A percentile compares a stretch with the other conserved stretches of the same genome.
Conservation (phyloP, 2,888 invertebrate species). For the Tridacna crocea region DNA sequence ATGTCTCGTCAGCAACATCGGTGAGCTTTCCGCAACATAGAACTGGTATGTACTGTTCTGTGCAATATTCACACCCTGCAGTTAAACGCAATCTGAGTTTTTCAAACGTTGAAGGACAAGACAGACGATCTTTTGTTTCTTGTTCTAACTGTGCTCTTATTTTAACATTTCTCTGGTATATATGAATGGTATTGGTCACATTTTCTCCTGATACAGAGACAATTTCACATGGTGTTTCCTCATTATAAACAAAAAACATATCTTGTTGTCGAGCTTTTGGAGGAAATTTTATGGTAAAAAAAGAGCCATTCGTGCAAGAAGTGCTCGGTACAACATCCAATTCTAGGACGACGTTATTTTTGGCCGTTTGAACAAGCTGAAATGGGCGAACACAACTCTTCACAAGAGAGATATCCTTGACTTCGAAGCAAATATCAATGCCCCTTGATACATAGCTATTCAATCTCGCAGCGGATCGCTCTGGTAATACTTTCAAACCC, state of each 20-base stretch:
- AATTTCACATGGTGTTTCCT: neutral
- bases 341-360: slow-evolving; percentile 30
- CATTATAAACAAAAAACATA: neutral
- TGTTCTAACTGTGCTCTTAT: neutral
- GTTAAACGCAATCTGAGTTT: slow-evolving; percentile 8
- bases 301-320: neutral
- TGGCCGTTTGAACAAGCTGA: slow-evolving; percentile 24
- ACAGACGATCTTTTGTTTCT: too few relatives aligned
- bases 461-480: neutral
- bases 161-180: neutral
- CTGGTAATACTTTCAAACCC: slow-evolving; percentile 8
- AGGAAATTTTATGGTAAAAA: slow-evolving; percentile 30
- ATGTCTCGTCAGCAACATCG: slow-evolving; percentile 16
- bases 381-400: slow-evolving; percentile 30
- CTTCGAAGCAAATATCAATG: neutral
- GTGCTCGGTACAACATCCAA: slow-evolving; percentile 40
- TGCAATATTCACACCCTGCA: slow-evolving; percentile 35
- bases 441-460: neutral
- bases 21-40: slow-evolving; percentile 33
- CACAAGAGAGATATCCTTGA: neutral
- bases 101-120: too few relatives aligned
- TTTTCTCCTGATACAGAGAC: neutral
- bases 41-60: slow-evolving; percentile 41
- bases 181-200: neutral
- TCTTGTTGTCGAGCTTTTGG: slow-evolving; percentile 32